A percentile compares a stretch with the other conserved stretches of the same genome.
Conservation (phyloP, 2,113 vertebrate species). For the Corythornis cristatus region DNA sequence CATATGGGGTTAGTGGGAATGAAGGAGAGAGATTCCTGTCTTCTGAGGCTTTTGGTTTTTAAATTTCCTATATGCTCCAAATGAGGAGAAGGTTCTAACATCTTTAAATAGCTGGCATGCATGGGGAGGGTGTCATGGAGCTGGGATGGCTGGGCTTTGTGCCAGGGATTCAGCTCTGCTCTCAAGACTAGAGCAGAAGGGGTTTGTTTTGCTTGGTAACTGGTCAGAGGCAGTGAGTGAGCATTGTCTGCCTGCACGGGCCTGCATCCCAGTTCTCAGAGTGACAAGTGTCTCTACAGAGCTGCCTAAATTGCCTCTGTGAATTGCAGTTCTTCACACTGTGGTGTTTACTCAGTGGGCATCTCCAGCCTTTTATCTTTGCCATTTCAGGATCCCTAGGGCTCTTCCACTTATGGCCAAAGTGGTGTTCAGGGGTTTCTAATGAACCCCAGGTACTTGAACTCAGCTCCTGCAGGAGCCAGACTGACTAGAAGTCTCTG, state of each 20-base stretch:
- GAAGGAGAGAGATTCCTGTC: not conserved
- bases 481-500: not conserved
- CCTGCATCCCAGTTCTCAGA: not conserved
- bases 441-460: not conserved
- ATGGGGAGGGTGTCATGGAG: not conserved
- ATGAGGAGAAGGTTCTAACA: not conserved
- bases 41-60: not conserved
- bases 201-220: not conserved
- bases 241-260: not conserved
- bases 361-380: not conserved
- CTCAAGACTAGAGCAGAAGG: not conserved
- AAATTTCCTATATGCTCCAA: not conserved
- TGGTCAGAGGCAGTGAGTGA: not conserved
- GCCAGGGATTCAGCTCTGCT: not conserved
- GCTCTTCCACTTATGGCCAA: not conserved
- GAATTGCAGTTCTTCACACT: not conserved
- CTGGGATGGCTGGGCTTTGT: not conserved
- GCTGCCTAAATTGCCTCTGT: not conserved
- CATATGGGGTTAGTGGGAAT: not conserved
- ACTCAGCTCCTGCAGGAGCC: not conserved
- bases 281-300: not conserved
- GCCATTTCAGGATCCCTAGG: not conserved
- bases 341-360: not conserved
- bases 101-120: not conserved
- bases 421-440: not conserved